A percentile compares a stretch with the other conserved stretches of the same genome.
These are phyloP conservation scores for Ia io DNA, from an alignment of 2,113 vertebrate genomes.

Conservation along the genomic window DNA sequence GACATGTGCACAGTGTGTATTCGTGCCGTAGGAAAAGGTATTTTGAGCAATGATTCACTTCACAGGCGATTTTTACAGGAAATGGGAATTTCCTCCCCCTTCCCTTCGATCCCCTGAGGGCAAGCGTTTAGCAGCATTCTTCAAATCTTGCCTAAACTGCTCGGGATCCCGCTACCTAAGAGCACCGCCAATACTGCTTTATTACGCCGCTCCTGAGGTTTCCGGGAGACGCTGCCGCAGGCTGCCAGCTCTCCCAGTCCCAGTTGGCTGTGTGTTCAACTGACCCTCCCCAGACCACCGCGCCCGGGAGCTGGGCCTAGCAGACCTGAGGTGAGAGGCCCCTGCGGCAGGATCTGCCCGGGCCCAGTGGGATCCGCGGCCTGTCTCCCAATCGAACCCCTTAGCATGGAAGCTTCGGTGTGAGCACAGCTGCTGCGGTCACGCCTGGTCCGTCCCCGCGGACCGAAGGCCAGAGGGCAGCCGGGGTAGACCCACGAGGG, in stretches of 20 bases:
- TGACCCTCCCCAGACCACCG: not conserved
- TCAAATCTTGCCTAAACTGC: slow-evolving; percentile 38
- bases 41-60: slow-evolving; percentile 65
- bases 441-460: not conserved
- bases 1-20: not conserved
- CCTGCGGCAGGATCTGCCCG: not conserved
- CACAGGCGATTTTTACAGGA: slow-evolving; percentile 43
- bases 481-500: not conserved
- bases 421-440: not conserved
- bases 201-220: slow-evolving; percentile 7
- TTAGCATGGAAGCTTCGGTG: not conserved
- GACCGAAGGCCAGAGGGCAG: not conserved
- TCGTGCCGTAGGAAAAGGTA: not conserved
- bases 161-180: not conserved
- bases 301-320: not conserved
- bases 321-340: slow-evolving; percentile 36
- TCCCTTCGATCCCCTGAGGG: slow-evolving; percentile 20
- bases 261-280: not conserved
- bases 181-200: not conserved
- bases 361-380: not conserved
- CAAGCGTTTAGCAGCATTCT: slow-evolving; percentile 62
- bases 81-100: slow-evolving; percentile 51
- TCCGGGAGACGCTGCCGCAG: not conserved
- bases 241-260: not conserved
- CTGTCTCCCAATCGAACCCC: not conserved